Evolutionary conservation across 2,797 vertebrate genomes (phyloP), one percentile per base, ranked within the genome.

Genomic region (Dipus sagitta): DNA sequence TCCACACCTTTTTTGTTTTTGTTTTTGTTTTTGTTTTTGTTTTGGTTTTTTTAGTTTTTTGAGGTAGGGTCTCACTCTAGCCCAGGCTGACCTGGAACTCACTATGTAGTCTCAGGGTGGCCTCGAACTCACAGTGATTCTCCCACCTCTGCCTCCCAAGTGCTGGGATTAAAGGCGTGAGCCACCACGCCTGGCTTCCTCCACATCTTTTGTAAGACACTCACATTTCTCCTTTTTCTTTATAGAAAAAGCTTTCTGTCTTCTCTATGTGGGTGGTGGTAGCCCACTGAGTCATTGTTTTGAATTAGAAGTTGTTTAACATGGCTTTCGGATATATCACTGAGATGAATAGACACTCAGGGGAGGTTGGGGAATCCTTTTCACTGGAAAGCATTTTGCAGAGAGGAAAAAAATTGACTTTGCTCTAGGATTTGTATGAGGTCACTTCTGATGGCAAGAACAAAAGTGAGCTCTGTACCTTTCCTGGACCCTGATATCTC

Each of bases 321-420:
- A 9, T 12, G 23, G 52, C 82, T 94, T 94, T 88, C 60, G 54
- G 70, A 88, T 62, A 13, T 78, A 76, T 84, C 58, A 28, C 79
- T 86, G 85, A 95, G 80, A 96, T 95, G 71, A 94, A 94, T 82
- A 67, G 64, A n/a, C 17, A 30, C 79, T 71, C 6, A 32, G 70
- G 64, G 12, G 15, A 89, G 54, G 62, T 88, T 84, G 90, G 42
- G 65, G 74, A 92, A 75, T 80, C 65, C 64, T 79, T 91, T 86
- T 83, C 65, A 71, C 72, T 76, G 60, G 83, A 79, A 96, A 86
- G 21, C n/a, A 71, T 93, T 96, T 92, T 94, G 95, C 94, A 87
- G 26, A 90, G 72, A 90, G 26, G 58, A 62, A 94, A 10, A 83
- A 94, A 96, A 94, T 92, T 89, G 68, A 82, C 70, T 94, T 78